Percentiles rank a stretch among this genome's conserved stretches.
Conservation (phyloP, 2,113 vertebrate genomes). For the Amazona vittata region DNA sequence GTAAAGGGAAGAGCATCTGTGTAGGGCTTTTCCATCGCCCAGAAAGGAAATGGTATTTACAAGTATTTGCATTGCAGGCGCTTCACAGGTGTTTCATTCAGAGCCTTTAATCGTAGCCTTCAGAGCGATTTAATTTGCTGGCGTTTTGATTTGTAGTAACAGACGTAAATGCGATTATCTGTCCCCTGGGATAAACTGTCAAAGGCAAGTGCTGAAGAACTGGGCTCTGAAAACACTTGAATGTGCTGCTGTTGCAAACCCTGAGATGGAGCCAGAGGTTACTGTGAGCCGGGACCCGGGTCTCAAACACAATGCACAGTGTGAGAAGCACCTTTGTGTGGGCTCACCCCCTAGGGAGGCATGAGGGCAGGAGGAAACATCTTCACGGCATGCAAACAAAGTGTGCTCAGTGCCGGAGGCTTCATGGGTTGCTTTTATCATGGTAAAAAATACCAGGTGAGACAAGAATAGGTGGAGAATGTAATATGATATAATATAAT, state of each 20-base stretch:
- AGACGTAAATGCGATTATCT: slow-evolving; percentile 7
- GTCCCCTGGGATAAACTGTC: background rate
- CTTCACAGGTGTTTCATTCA: background rate
- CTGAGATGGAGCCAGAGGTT: background rate
- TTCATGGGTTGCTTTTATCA: fast-evolving
- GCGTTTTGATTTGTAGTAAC: slow-evolving; percentile 11
- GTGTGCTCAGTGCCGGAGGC: fast-evolving
- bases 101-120: slow-evolving; percentile 15
- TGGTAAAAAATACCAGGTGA: fast-evolving
- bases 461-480: background rate
- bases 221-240: background rate
- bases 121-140: slow-evolving; percentile 6
- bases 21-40: background rate
- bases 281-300: fast-evolving
- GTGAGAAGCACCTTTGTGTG: background rate
- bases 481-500: too few relatives aligned
- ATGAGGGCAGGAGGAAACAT: background rate
- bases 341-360: background rate
- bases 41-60: background rate
- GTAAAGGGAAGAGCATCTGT: background rate
- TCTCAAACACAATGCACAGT: fast-evolving
- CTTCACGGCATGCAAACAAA: fast-evolving
- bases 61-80: background rate
- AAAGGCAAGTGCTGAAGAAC: background rate
- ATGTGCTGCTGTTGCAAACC: background rate